These are phyloP conservation scores for Oedothorax gibbosus DNA, from an alignment of 1,140 invertebrate genomes.

Conservation along the genomic window DNA sequence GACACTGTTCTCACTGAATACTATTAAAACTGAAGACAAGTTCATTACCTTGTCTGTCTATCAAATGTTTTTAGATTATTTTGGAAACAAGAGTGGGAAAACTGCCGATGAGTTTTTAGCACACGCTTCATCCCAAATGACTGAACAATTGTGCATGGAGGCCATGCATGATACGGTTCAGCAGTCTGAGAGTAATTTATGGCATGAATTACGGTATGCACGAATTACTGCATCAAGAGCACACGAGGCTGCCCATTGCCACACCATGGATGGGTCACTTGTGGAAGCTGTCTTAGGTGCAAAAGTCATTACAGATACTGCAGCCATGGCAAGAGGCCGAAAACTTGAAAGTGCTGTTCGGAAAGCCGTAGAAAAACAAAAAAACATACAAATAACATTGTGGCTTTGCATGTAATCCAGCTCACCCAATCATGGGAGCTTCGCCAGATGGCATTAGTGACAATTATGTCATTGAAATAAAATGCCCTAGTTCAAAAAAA, in stretches of 20 bases:
- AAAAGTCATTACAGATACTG: not conserved
- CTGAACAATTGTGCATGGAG: not conserved
- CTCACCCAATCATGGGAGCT: not conserved
- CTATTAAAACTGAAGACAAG: not conserved
- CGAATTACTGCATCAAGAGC: constrained; percentile 11
- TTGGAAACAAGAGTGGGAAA: not conserved
- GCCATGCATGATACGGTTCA: not conserved
- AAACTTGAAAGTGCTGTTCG: not conserved
- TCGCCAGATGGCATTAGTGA: not conserved
- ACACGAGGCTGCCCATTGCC: constrained; percentile 14
- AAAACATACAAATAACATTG: constrained; percentile 12
- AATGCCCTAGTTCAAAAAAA: constrained; percentile 13
- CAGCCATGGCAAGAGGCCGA: constrained; percentile 2
- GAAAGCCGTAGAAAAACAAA: not conserved
- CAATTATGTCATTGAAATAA: constrained; percentile 26
- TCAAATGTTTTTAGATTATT: not conserved
- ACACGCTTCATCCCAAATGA: not conserved
- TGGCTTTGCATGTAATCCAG: not conserved
- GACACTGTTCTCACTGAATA: too few species aligned
- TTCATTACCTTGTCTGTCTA: not conserved
- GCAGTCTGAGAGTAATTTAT: not conserved
- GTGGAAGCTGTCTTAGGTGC: not conserved
- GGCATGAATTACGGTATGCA: not conserved
- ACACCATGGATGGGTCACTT: constrained; percentile 15
- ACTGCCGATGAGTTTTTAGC: not conserved